These are phyloP conservation scores for Lagopus leucura DNA, from an alignment of 2,113 vertebrate genomes.

Conservation along the genomic window DNA sequence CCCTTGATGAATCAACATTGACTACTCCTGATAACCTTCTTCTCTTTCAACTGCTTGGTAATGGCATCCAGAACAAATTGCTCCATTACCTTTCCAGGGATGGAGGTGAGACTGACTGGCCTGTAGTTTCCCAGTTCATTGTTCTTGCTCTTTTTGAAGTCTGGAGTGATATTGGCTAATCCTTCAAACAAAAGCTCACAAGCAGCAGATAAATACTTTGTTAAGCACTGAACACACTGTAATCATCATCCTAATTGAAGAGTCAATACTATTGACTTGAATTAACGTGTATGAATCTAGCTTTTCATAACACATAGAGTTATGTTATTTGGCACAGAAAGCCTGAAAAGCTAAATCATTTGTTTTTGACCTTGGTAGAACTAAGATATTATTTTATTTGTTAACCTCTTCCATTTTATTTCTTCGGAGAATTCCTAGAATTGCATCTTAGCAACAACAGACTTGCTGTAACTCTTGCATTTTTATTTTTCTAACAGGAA, in stretches of 20 bases:
- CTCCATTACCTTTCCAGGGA: too few relatives aligned
- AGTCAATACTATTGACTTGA: not conserved
- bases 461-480: slow-evolving; percentile 29
- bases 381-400: not conserved
- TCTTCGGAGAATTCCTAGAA: not conserved
- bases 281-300: not conserved
- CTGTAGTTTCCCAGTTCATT: too few relatives aligned
- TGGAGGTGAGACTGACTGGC: too few relatives aligned
- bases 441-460: not conserved
- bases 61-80: too few relatives aligned
- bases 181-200: not conserved
- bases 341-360: not conserved
- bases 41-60: too few relatives aligned
- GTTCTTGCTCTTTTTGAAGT: too few relatives aligned
- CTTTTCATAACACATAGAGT: not conserved
- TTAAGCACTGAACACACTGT: not conserved
- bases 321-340: not conserved
- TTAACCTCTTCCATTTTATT: not conserved
- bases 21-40: too few relatives aligned
- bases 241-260: not conserved
- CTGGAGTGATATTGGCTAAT: too few relatives aligned
- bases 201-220: not conserved
- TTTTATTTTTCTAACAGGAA: slow-evolving; percentile 60
- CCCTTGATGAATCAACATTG: too few relatives aligned
- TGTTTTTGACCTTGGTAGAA: not conserved